Evolutionary conservation across 2,888 invertebrate species (phyloP), one percentile per base, ranked within the genome.

Genomic region (Perizoma flavofasciatum): DNA sequence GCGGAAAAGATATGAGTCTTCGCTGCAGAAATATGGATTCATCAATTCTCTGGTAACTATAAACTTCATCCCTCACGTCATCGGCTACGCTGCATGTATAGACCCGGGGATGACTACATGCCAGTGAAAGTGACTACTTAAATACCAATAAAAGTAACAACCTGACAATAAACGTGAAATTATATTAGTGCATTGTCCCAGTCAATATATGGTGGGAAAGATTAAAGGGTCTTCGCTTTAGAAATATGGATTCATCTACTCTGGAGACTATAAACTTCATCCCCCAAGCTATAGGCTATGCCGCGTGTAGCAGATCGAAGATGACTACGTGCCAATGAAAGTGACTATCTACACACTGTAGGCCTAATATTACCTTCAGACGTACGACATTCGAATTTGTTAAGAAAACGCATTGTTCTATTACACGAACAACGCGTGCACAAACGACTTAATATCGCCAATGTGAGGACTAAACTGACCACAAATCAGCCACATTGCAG

Each of bases 1-100:
- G 95, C 0, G 96, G 96, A 0, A 97, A 97, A 65, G 97, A 97
- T 80, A 96, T 97, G 0, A 94, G 94, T 97, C 0, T 96, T 94
- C 81, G 96, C 97, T 0, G 86, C 84, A 8, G 97, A 95, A 32
- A 97, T 96, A 1, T 95, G 96, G 95, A 88, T 96, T 0, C 97
- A 97, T 77, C 89, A 97, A 0, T 96, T 97, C 77, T 94, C 95
- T 0, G 96, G 97, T 0, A 95, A 94, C 56, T 95, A 95, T 71
- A 96, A 97, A 73, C 96, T 96, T 0, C 72, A 94, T 97, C 47
- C 96, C 97, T 88, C 95, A 0, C 96, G 96, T 95, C 6, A 94
- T 96, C 76, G 95, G 94, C 0, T 97, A 93, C 71, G 96, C 96
- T 0, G 88, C 95, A 0, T 96, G 96, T 67, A 93, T 97, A 5